Percentiles rank a stretch among this genome's conserved stretches.
Evolutionary conservation across 2,888 invertebrate genomes (phyloP).

Genomic region (Stenotaenia linearis): DNA sequence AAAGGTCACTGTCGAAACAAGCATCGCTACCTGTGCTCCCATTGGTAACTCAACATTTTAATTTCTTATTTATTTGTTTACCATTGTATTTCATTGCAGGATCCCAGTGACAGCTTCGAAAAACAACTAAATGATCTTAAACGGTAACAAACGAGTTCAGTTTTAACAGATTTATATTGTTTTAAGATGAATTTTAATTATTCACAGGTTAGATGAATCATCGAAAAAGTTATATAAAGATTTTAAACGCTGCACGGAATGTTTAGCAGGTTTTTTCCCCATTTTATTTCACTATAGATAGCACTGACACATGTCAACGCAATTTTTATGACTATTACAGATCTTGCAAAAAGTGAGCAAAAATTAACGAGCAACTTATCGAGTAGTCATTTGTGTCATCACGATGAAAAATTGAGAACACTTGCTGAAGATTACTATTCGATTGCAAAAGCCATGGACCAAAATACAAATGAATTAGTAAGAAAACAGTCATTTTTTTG

Average conservation of each 20-base stretch:
- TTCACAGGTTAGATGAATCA: constrained; percentile 27
- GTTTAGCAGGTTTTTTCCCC: constrained; percentile 41
- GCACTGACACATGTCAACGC: not conserved
- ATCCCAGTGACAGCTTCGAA: not conserved
- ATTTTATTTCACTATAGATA: not conserved
- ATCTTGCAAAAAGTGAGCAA: constrained; percentile 43
- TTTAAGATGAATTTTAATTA: not conserved
- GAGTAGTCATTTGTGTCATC: constrained; percentile 47
- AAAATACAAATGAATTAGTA: constrained; percentile 39
- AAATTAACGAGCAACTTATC: constrained; percentile 49
- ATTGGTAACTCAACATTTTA: not conserved
- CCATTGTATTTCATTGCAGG: not conserved
- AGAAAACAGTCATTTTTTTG: constrained; percentile 4
- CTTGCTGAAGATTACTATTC: constrained; percentile 51
- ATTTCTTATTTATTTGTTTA: not conserved
- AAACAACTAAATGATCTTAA: not conserved
- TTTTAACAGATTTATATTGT: not conserved
- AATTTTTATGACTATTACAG: not conserved
- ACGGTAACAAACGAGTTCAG: not conserved
- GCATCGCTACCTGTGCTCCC: not conserved
- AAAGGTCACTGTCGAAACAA: not conserved
- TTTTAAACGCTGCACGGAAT: constrained; percentile 47
- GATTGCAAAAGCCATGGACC: constrained; percentile 47
- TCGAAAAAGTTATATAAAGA: constrained; percentile 47
- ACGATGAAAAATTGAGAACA: constrained; percentile 47